These are phyloP conservation scores for Rhodeus uyekii DNA, from an alignment of 2,797 vertebrate genomes.

Conservation along the genomic window DNA sequence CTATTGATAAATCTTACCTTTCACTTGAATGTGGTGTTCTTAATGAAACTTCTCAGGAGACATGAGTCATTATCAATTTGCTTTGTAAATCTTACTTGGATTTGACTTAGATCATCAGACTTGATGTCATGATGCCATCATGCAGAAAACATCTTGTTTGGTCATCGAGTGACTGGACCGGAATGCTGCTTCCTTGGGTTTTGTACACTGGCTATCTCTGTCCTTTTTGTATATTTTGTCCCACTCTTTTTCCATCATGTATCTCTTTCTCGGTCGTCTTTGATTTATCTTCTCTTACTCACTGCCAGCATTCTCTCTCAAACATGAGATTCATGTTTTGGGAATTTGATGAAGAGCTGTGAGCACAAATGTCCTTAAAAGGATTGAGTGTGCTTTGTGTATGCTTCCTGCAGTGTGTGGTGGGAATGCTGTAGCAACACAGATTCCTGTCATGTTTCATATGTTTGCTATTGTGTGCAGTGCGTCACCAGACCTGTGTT, in stretches of 20 bases:
- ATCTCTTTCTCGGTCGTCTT: background rate
- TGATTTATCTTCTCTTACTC: background rate
- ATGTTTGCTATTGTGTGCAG: constrained; percentile 62
- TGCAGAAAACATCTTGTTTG: background rate
- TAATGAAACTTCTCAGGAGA: too few relatives aligned
- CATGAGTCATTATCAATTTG: too few relatives aligned
- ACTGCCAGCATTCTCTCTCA: background rate
- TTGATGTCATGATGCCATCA: constrained; percentile 24
- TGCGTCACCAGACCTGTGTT: constrained; percentile 44
- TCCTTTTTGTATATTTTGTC: constrained; percentile 1
- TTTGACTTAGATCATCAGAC: constrained; percentile 1
- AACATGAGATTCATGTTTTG: constrained; percentile 54
- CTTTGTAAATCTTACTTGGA: background rate
- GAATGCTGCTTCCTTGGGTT: background rate
- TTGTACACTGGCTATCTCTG: background rate
- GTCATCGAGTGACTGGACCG: constrained; percentile 4
- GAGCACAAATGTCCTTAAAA: constrained; percentile 58
- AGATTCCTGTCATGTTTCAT: constrained; percentile 76
- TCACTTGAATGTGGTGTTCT: too few relatives aligned
- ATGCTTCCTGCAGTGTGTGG: constrained; percentile 60
- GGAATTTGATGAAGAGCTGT: constrained; percentile 49
- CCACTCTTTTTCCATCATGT: background rate
- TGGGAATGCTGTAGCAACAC: constrained; percentile 63
- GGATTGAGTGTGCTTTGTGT: constrained; percentile 37
- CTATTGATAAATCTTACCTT: background rate